Conservation (phyloP, 2,113 vertebrate genomes). For the Hemicordylus capensis region DNA sequence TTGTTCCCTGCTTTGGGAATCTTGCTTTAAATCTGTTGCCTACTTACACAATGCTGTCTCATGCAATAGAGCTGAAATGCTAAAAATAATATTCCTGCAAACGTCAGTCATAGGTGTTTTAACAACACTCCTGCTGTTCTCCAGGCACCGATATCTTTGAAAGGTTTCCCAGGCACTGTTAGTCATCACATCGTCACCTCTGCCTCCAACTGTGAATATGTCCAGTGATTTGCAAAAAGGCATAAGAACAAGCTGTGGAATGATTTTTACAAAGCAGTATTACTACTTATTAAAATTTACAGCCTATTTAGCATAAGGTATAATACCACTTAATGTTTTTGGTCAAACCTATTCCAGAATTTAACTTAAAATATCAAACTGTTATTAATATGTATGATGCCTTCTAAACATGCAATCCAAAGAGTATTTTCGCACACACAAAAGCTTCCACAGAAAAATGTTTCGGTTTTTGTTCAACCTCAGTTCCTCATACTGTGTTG, state of each 20-base stretch:
- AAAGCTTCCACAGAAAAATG: not conserved
- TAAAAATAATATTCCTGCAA: conserved; percentile 93
- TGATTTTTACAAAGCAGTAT: conserved; percentile 11
- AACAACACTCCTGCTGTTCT: conserved; percentile 91
- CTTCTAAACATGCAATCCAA: not conserved
- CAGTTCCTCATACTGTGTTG: too few relatives aligned
- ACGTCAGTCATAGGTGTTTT: conserved; percentile 93
- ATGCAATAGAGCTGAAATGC: conserved; percentile 92
- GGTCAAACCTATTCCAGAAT: not conserved
- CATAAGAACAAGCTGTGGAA: conserved; percentile 90
- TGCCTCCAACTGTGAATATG: conserved; percentile 86
- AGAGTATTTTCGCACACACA: not conserved
- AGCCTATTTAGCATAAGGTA: not conserved
- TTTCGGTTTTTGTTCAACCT: not conserved
- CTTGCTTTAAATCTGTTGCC: not conserved
- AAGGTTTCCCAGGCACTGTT: conserved; percentile 92
- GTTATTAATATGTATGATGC: not conserved
- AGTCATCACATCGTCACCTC: conserved; percentile 80
- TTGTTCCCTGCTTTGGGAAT: not conserved
- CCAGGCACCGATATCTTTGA: conserved; percentile 93
- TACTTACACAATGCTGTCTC: conserved; percentile 86
- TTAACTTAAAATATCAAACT: not conserved
- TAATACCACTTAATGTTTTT: not conserved
- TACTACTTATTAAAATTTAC: not conserved
- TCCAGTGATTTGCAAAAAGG: conserved; percentile 95